Base-by-base conservation (phyloP, 2,888 invertebrate species). In the Tanytarsus gracilentus region DNA sequence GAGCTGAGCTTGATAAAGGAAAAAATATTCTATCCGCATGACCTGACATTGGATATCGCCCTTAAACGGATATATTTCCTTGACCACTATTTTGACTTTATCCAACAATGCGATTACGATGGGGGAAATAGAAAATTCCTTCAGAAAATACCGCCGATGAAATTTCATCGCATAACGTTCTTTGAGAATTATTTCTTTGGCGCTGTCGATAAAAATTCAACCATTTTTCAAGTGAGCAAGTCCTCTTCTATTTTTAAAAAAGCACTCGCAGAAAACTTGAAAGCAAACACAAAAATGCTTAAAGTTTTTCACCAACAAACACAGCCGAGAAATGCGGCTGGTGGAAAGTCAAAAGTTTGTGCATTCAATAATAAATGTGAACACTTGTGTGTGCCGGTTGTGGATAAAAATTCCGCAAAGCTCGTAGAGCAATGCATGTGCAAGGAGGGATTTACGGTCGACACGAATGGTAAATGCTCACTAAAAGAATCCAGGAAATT, bases 41-140 rank as follows among this genome's bases (percentile, higher is more conserved):
- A 85, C 61, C 77, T 89, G 29, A 77, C 85, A 16, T 77, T 86
- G 55, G 90, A 91, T 75, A 79, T 81, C 65, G 80, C 87, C 33
- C 79, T 79, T 55, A 77, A 81, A 67, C 78, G 79, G 67, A 78
- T 89, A 21, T 89, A 86, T 73, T 89, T 88, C 88, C 82, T 84
- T 60, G 91, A 91, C 73, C 80, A 82, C 6, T 88, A 86, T 73
- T 77, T 88, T 66, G 88, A 88, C 75, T 82, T 81, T 67, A 79
- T 91, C 4, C 88, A 90, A 73, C 77, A 86, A 62, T 80, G 86
- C 21, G 82, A 87, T 75, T 91, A 90, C 72, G 78, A 85, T 68
- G 90, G 89, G 8, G 73, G 73, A 14, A 78, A 82, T 67, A 76
- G 88, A 61, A 75, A 73, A 68, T 84, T 83, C 4, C 74, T 84